Base-by-base conservation (phyloP, 2,888 invertebrate species). In the Rotaria magnacalcarata region DNA sequence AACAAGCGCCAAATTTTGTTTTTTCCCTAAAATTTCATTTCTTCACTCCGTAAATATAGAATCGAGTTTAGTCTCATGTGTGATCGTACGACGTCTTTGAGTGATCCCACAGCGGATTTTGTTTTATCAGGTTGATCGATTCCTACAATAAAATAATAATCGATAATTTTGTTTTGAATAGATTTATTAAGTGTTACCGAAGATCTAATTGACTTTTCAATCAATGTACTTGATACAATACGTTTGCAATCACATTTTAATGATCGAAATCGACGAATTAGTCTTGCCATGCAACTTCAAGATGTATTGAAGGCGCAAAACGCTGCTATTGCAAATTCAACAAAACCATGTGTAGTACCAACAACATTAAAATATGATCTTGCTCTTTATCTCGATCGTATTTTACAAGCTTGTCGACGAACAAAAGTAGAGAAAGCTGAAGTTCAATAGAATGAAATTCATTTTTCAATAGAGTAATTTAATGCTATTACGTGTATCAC, bases 331-430 rank as follows among this genome's bases (percentile, higher is more conserved):
- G 24, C 21, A 34, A 47, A 0, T n/a, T 41, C 24, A 47, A 47
- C 2, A 21, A 43, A 80, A 47, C 47, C 80, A 80, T 80, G 80
- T n/a, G 19, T 34, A 47, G 80, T 80, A 24, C 24, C 47, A 14
- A 80, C 80, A n/a, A 80, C 80, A 47, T 80, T 80, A 47, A 80
- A 80, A 80, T 80, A 80, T 47, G 80, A 80, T 43, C 80, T 80
- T 11, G 34, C 21, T 14, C 47, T 80, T 14, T 47, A 80, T 80
- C 47, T 80, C 8, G 47, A 47, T 47, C 80, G 47, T 43, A 43
- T 80, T 14, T 80, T 80, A 80, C 80, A 80, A 47, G 24, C 80
- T 14, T 80, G 80, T 47, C 47, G 47, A 80, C 24, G 80, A 80
- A 80, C 47, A 80, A 80, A 80, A 80, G 80, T 80, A 47, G 24